Base-by-base conservation (phyloP, 2,888 invertebrate genomes). In the Cyclophora albipunctata region DNA sequence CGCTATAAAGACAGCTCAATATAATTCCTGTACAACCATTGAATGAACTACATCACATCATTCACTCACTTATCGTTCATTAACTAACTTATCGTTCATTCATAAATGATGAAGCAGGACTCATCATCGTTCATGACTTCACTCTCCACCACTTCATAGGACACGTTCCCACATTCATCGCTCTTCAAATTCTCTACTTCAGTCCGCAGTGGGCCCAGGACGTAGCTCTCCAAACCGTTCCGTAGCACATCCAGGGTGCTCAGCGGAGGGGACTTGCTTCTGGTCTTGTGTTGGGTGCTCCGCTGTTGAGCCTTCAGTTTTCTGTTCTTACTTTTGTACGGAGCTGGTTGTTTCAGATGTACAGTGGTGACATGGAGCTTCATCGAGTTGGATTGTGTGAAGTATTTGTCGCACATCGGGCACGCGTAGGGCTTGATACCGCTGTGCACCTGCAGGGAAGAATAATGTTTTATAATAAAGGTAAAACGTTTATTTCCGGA, bases 351-450 rank as follows among this genome's bases (percentile, higher is more conserved):
- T 40, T 82, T 83, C 0, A 84, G 58, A 20, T 77, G 76, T 0
- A 85, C 84, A 0, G 83, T 84, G 7, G 70, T 69, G 0, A 84
- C 74, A 48, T 85, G 85, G 0, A 79, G 60, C 49, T 85, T 86
- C 78, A 84, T 78, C 0, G 82, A 81, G 58, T 85, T 87, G 1
- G 84, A 84, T 42, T 86, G 86, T 0, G 84, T 75, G 60, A 86
- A 86, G 0, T 71, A 49, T 41, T 84, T 84, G 0, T 69, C 69
- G 45, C 85, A 86, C 46, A 78, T 71, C 0, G 71, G 61, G 33
- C 85, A 86, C 2, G 61, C 49, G 58, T 84, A 86, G 0, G 85
- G 85, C 50, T 81, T 83, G 2, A 53, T 71, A 0, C 85, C 85
- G 0, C 81, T 78, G 54, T 86, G 85, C 0, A 86, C 84, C 85